These are phyloP conservation scores for Mesoligia furuncula DNA, from an alignment of 2,888 invertebrate genomes.

Conservation along the genomic window DNA sequence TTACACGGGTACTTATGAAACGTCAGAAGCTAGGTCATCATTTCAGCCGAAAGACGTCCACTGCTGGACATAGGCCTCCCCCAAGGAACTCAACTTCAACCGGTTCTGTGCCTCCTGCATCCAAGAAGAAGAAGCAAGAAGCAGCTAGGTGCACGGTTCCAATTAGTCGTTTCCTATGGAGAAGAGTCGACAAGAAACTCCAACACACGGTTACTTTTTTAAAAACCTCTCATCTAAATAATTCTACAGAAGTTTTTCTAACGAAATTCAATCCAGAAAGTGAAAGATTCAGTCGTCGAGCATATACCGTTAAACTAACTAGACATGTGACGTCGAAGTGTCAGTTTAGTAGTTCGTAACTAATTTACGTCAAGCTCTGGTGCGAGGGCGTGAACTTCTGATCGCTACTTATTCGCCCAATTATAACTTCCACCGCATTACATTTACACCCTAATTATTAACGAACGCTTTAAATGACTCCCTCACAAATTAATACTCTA, in stretches of 20 bases:
- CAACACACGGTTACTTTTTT: background rate
- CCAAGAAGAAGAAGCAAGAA: background rate
- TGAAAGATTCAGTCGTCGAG: conserved; percentile 51
- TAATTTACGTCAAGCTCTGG: conserved; percentile 80
- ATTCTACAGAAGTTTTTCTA: conserved; percentile 3
- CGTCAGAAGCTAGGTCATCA: background rate
- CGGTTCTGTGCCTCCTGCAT: too few species aligned
- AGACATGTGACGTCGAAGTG: conserved; percentile 79
- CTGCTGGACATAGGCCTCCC: background rate
- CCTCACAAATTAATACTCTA: conserved; percentile 62
- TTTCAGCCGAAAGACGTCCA: background rate
- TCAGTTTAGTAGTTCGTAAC: conserved; percentile 83
- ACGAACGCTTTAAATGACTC: conserved; percentile 61
- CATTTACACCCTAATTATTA: conserved; percentile 67
- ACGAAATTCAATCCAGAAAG: conserved; percentile 15
- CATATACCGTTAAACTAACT: conserved; percentile 71
- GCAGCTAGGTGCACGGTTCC: background rate
- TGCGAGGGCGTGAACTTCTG: conserved; percentile 75
- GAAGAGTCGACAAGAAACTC: background rate
- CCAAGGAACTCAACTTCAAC: background rate
- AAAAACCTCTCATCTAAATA: conserved; percentile 15
- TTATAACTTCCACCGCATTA: conserved; percentile 82
- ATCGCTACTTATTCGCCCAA: conserved; percentile 83
- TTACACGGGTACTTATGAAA: background rate
- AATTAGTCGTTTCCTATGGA: background rate